Conservation (phyloP, 2,113 vertebrate species). For the Lepus timidus region DNA sequence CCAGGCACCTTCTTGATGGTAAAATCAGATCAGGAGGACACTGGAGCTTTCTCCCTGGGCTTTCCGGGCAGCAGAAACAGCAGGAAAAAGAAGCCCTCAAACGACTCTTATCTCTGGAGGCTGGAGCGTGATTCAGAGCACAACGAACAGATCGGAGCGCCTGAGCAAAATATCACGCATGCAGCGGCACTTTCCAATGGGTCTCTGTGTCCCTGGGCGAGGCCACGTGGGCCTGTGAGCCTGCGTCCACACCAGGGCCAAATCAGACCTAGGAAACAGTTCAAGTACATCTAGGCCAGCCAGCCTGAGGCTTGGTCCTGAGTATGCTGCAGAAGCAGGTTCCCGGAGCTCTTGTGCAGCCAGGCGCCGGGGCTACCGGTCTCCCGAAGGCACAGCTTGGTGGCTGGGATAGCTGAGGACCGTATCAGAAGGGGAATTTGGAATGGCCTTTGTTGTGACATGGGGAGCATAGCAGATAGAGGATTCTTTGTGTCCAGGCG, state of each 20-base stretch:
- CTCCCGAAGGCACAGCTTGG: neutral
- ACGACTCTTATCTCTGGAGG: neutral
- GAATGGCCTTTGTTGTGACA: neutral
- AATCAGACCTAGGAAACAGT: neutral
- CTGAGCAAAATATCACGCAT: neutral
- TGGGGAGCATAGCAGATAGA: neutral
- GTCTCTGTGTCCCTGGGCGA: neutral
- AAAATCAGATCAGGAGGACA: neutral
- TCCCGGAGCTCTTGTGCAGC: neutral
- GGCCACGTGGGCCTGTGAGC: neutral
- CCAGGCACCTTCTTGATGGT: neutral
- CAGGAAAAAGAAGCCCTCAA: neutral
- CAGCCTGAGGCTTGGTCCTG: neutral
- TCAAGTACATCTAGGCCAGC: neutral
- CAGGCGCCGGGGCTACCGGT: neutral
- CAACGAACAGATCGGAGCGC: slow-evolving; percentile 72
- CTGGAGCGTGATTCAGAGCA: slow-evolving; percentile 61
- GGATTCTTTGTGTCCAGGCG: neutral
- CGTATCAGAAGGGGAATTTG: neutral
- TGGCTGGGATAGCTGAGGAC: neutral
- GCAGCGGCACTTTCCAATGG: neutral
- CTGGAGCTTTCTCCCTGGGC: neutral
- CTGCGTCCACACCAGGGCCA: neutral
- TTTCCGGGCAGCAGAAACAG: neutral
- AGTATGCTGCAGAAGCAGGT: neutral